These are phyloP conservation scores for Heliconius nattereri DNA, from an alignment of 1,140 invertebrate species.

Conservation along the genomic window DNA sequence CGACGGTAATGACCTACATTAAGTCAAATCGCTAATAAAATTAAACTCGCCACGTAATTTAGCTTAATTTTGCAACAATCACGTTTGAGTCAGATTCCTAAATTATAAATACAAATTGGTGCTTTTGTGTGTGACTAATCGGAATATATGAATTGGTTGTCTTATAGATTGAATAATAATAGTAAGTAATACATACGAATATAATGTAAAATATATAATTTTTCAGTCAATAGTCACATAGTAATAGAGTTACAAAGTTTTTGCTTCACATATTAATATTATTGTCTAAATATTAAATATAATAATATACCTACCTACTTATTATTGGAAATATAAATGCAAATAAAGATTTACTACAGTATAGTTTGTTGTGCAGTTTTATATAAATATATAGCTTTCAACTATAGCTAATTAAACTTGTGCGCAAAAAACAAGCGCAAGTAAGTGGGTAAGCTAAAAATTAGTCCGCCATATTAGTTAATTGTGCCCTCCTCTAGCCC, in stretches of 20 bases:
- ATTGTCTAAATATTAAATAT: no score
- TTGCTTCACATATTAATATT: no score
- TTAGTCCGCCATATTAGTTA: slow-evolving; percentile 71
- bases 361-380: not conserved
- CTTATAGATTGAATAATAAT: not conserved
- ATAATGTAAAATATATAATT: no score
- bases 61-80: slow-evolving; percentile 73
- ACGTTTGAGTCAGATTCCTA: slow-evolving; percentile 62
- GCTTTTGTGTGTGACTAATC: slow-evolving; percentile 36
- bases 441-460: slow-evolving; percentile 43
- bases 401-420: slow-evolving; percentile 21
- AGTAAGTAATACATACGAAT: not conserved
- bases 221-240: no score
- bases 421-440: slow-evolving; percentile 29
- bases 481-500: slow-evolving; percentile 52
- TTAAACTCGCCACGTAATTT: slow-evolving; percentile 69
- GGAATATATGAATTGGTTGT: not conserved
- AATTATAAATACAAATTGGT: slow-evolving; percentile 60
- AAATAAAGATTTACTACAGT: not conserved
- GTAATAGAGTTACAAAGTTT: no score
- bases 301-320: no score
- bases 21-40: slow-evolving; percentile 76
- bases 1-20: slow-evolving; percentile 70
- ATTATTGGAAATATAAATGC: not conserved
- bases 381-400: slow-evolving; percentile 4